These are phyloP conservation scores for Brenthis hecate DNA, from an alignment of 2,888 invertebrate genomes.

Conservation along the genomic window DNA sequence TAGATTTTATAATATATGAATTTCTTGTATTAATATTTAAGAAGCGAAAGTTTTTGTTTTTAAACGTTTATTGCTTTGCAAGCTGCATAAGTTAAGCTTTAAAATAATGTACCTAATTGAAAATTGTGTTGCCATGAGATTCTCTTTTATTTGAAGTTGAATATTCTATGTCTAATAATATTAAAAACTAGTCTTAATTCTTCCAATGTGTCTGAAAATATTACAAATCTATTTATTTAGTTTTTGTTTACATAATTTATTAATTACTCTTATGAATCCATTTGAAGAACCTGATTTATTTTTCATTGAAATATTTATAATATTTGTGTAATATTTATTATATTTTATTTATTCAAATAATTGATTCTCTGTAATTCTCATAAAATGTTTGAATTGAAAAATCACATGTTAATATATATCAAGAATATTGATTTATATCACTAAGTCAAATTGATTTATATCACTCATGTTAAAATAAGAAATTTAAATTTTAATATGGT, in stretches of 20 bases:
- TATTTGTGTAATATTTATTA: too few species aligned
- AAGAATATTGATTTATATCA: background rate
- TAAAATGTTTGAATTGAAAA: too few species aligned
- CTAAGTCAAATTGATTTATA: background rate
- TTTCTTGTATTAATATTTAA: background rate
- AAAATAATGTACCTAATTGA: slow-evolving; percentile 33
- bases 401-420: too few species aligned
- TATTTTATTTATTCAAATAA: too few species aligned
- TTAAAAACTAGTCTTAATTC: slow-evolving; percentile 19
- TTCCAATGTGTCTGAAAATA: background rate
- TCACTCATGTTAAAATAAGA: background rate
- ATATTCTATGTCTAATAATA: slow-evolving; percentile 3
- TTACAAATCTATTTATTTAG: background rate
- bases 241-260: background rate
- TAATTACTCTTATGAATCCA: too few species aligned
- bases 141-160: slow-evolving; percentile 14
- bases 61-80: background rate
- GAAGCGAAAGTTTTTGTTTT: background rate
- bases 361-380: too few species aligned
- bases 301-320: too few species aligned
- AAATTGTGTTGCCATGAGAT: slow-evolving; percentile 30
- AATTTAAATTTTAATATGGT: slow-evolving; percentile 15
- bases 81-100: slow-evolving; percentile 16
- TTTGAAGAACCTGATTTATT: too few species aligned
- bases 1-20: too few species aligned